phyloP scores from a whole-genome alignment of 2,113 vertebrate species.

The Choloepus hoffmanni region DNA sequence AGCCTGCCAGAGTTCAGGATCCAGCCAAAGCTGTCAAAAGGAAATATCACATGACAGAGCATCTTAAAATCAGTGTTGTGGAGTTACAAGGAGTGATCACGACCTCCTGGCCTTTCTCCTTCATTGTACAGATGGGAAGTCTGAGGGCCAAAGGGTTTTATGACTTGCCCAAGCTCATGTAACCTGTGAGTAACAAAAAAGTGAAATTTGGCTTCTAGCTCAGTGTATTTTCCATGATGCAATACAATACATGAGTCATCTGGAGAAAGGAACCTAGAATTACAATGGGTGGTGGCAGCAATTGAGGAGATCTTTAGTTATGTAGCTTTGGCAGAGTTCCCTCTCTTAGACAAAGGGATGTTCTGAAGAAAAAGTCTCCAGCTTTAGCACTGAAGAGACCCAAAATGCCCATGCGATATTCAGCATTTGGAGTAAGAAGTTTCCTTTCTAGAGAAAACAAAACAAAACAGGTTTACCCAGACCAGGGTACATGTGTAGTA shows the following conservation, averaged over 20 bases:
- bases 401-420: background rate
- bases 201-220: conserved; percentile 48
- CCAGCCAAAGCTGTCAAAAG: background rate
- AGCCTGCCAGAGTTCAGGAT: background rate
- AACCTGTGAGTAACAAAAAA: conserved; percentile 38
- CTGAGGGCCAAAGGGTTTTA: conserved; percentile 4
- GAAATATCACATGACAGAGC: background rate
- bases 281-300: conserved; percentile 51
- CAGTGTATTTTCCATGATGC: conserved; percentile 34
- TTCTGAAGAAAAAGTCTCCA: conserved; percentile 41
- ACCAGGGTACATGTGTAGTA: background rate
- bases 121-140: conserved; percentile 16
- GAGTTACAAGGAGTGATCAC: background rate
- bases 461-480: conserved; percentile 13
- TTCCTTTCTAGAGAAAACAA: conserved; percentile 41
- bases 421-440: background rate
- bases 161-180: conserved; percentile 53
- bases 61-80: background rate
- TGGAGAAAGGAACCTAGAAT: conserved; percentile 68
- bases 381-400: conserved; percentile 15
- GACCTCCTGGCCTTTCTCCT: background rate
- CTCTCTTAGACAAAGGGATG: conserved; percentile 48
- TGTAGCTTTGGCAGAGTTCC: conserved; percentile 23
- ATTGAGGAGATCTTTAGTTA: conserved; percentile 41
- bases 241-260: conserved; percentile 38